phyloP scores from a whole-genome alignment of 30 jellyfish, hydroid and myxozoan species.

The Kudoa iwatai region DNA sequence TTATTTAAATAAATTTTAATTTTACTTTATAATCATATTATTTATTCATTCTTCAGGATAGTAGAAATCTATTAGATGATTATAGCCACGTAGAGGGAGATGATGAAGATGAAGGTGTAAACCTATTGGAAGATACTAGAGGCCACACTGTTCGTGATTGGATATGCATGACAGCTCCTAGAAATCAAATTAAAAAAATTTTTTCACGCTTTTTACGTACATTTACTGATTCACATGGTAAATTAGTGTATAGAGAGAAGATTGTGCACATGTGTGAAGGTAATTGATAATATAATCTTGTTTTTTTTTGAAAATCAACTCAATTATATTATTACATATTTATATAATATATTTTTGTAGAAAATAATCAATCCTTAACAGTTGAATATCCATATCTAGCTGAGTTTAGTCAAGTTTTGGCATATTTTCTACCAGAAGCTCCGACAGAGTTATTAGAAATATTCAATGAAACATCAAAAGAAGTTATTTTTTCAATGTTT shows the following conservation, averaged over 20 bases:
- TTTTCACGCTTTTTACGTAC: slow-evolving; percentile 45
- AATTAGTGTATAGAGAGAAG: slow-evolving; percentile 41
- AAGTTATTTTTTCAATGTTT: slow-evolving; percentile 56
- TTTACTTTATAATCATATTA: too few relatives aligned
- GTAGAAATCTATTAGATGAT: background rate
- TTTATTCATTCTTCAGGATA: background rate
- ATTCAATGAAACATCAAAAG: slow-evolving; percentile 87
- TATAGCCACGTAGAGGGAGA: background rate
- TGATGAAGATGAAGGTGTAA: slow-evolving; percentile 2
- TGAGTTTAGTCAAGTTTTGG: slow-evolving; percentile 68
- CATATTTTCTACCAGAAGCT: slow-evolving; percentile 81
- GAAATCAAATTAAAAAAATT: slow-evolving; percentile 40
- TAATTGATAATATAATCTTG: background rate
- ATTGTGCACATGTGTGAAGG: slow-evolving; percentile 88
- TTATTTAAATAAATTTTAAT: too few relatives aligned
- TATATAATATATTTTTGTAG: slow-evolving; percentile 2
- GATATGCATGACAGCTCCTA: slow-evolving; percentile 78
- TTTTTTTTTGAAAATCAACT: background rate
- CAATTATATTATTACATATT: background rate
- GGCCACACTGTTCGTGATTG: slow-evolving; percentile 81
- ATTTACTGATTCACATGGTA: slow-evolving; percentile 55
- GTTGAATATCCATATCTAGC: slow-evolving; percentile 58
- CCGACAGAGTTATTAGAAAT: slow-evolving; percentile 79
- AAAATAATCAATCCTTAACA: slow-evolving; percentile 27
- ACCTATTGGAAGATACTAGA: slow-evolving; percentile 41